Percentiles rank a stretch among this genome's conserved stretches.
Conservation (phyloP, 2,888 invertebrate species). For the Macroteleia sp. region DNA sequence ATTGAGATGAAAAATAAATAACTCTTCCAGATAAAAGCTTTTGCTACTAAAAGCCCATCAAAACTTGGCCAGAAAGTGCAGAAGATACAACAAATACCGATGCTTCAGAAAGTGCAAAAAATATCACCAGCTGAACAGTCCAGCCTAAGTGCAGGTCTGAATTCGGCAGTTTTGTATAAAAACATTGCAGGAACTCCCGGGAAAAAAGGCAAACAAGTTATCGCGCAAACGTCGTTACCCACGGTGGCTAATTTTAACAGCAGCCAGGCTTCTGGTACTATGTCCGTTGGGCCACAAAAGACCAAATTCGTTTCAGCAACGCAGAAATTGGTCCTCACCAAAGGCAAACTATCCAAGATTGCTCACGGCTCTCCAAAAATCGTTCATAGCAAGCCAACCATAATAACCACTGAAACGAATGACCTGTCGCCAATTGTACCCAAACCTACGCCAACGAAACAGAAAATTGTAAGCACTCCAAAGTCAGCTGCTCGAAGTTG, state of each 20-base stretch:
- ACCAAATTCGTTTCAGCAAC: constrained; percentile 64
- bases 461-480: constrained; percentile 9
- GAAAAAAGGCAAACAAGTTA: constrained; percentile 72
- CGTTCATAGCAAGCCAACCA: neutral
- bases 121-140: constrained; percentile 80
- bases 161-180: constrained; percentile 79
- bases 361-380: constrained; percentile 9
- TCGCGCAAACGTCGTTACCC: no score
- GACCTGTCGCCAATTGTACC: constrained; percentile 12
- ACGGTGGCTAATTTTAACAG: constrained; percentile 65
- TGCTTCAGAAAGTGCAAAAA: constrained; percentile 81
- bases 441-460: constrained; percentile 13
- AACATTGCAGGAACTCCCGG: constrained; percentile 65
- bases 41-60: constrained; percentile 77
- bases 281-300: constrained; percentile 54
- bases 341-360: constrained; percentile 69
- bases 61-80: constrained; percentile 74
- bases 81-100: constrained; percentile 73
- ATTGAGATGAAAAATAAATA: no score
- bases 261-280: no score
- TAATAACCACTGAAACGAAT: neutral
- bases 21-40: constrained; percentile 73
- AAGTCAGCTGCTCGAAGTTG: constrained; percentile 26
- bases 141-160: constrained; percentile 76
- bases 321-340: constrained; percentile 70